Percentiles rank a stretch among this genome's conserved stretches.
These are phyloP conservation scores for Sinella curviseta DNA, from an alignment of 1,140 invertebrate species.

Conservation along the genomic window DNA sequence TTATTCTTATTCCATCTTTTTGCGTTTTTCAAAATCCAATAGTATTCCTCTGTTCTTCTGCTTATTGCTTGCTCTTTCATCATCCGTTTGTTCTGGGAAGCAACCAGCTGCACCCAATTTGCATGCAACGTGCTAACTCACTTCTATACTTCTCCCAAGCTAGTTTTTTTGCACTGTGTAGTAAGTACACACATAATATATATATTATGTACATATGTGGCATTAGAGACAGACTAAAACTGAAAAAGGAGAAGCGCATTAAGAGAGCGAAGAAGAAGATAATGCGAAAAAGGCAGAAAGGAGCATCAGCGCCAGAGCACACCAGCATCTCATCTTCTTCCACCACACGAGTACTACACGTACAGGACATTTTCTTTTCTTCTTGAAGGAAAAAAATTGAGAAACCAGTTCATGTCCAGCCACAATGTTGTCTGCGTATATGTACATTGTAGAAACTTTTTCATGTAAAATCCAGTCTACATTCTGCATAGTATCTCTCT, in stretches of 20 bases:
- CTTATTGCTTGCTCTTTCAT: neutral
- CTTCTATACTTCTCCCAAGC: neutral
- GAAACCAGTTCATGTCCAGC: conserved; percentile 25
- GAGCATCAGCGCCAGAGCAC: neutral
- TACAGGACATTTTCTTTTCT: neutral
- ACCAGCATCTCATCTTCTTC: neutral
- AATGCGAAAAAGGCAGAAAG: conserved; percentile 20
- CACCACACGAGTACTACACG: too few species aligned
- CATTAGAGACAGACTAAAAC: neutral
- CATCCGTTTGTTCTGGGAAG: conserved; percentile 4
- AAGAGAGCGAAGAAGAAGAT: neutral
- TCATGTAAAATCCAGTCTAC: too few species aligned
- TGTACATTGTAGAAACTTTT: neutral
- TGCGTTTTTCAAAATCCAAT: too few species aligned
- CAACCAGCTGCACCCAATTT: conserved; percentile 40
- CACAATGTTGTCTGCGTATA: neutral
- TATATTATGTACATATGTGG: neutral
- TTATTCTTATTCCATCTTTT: too few species aligned
- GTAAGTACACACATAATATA: neutral
- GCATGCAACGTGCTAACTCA: conserved; percentile 30
- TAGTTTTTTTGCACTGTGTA: neutral
- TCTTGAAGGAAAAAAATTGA: neutral
- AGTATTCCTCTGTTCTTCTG: neutral
- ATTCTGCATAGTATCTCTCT: too few species aligned
- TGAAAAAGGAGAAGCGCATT: neutral